Evolutionary conservation across 2,888 invertebrate species (phyloP).

Genomic region (Gortyna flavago): DNA sequence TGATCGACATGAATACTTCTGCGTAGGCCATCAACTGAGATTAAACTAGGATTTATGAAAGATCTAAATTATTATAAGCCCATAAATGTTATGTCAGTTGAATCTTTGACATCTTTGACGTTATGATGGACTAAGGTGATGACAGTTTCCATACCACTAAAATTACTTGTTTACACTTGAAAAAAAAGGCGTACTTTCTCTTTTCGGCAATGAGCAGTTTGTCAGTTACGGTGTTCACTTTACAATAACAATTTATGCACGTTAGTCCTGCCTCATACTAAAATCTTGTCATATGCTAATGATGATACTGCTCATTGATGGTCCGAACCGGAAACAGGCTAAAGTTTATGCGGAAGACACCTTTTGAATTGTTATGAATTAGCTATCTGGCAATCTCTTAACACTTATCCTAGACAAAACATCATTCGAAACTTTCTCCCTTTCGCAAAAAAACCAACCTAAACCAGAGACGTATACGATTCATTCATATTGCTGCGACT

Average conservation of each 20-base stretch:
- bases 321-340: not conserved
- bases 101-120: not conserved
- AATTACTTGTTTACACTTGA: no score
- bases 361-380: not conserved
- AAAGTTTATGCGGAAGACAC: not conserved
- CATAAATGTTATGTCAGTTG: not conserved
- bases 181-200: no score
- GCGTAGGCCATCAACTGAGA: not conserved
- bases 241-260: not conserved
- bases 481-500: not conserved
- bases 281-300: not conserved
- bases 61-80: not conserved
- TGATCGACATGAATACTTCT: not conserved
- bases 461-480: not conserved
- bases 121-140: not conserved
- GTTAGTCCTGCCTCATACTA: not conserved
- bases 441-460: not conserved
- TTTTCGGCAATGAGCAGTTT: not conserved
- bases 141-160: not conserved
- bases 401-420: not conserved
- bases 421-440: not conserved
- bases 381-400: not conserved
- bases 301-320: not conserved
- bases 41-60: not conserved
- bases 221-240: not conserved